These are phyloP conservation scores for Hippocampus kuda DNA, from an alignment of 2,797 vertebrate species.

Conservation along the genomic window DNA sequence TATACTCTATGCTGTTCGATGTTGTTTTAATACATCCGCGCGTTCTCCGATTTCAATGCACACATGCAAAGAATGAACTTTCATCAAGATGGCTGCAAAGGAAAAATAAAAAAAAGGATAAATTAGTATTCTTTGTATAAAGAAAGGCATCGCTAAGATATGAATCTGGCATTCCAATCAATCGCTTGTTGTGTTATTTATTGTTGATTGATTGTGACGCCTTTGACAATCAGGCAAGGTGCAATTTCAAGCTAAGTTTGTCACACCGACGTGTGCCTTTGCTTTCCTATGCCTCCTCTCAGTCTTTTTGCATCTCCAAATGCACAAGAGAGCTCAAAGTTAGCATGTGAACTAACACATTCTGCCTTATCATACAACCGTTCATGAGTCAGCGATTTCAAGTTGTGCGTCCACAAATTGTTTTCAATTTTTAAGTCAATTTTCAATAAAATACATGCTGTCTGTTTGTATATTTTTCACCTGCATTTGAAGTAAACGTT, in stretches of 20 bases:
- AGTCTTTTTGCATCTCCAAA: neutral
- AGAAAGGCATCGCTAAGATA: slow-evolving; percentile 4
- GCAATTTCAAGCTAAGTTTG: slow-evolving; percentile 3
- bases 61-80: slow-evolving; percentile 48
- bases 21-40: slow-evolving; percentile 18
- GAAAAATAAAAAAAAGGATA: slow-evolving; percentile 21
- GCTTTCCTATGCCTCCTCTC: neutral
- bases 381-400: neutral
- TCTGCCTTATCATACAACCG: neutral
- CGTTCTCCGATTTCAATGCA: slow-evolving; percentile 21
- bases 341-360: neutral
- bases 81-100: slow-evolving; percentile 30
- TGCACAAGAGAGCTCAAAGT: neutral
- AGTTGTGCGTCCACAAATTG: neutral
- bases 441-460: slow-evolving; percentile 42
- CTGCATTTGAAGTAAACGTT: slow-evolving; percentile 39
- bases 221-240: slow-evolving; percentile 49
- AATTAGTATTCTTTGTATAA: slow-evolving; percentile 28
- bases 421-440: slow-evolving; percentile 42
- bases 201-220: slow-evolving; percentile 33
- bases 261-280: slow-evolving; percentile 41
- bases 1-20: slow-evolving; percentile 15
- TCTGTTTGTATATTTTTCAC: slow-evolving; percentile 48
- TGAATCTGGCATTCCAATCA: slow-evolving; percentile 37
- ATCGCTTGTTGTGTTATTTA: slow-evolving; percentile 59